Evolutionary conservation across 2,113 vertebrate species (phyloP), one percentile per base, ranked within the genome.

Genomic region (Lasiurus borealis): DNA sequence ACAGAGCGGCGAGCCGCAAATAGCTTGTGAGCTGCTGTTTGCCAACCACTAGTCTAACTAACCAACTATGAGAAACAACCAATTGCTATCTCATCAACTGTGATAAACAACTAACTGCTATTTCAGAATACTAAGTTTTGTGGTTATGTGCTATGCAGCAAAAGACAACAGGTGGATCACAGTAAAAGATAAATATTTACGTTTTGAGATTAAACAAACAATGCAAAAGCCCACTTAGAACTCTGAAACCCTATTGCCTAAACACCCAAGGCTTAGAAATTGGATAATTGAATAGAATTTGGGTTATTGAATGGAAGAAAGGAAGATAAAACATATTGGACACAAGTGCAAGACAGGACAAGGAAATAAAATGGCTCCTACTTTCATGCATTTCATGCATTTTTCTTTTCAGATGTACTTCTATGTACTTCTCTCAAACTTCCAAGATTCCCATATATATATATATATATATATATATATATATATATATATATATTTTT

Each of bases 151-250:
- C 76, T 90, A 72, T 46, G 6, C 13, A 93, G 34, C 48, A 91
- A 82, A 89, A 85, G 48, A 76, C 18, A 88, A 48, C 54, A 57
- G 14, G 44, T 50, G 78, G 31, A 68, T n/a, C 31, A 88, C 3
- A 72, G 89, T 50, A 68, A 84, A 68, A n/a, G 31, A 85, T 44
- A 96, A 85, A 88, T 90, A 85, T 85, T 85, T 77, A 90, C 81
- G 18, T 84, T 64, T 66, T 34, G 36, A 86, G 12, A 13, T 90
- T 91, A 23, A 94, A 76, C 2, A 80, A 91, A 85, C 36, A 81
- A 71, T 46, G 13, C 36, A 86, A 73, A 82, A 88, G 7, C 52
- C 46, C 69, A 66, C n/a, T 50, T 48, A 12, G 52, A 68, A 21
- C 66, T 91, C 87, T 93, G 71, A 96, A 94, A 36, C 10, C 34